phyloP scores from a whole-genome alignment of 2,797 vertebrate genomes.

The Sebastes goodei region DNA sequence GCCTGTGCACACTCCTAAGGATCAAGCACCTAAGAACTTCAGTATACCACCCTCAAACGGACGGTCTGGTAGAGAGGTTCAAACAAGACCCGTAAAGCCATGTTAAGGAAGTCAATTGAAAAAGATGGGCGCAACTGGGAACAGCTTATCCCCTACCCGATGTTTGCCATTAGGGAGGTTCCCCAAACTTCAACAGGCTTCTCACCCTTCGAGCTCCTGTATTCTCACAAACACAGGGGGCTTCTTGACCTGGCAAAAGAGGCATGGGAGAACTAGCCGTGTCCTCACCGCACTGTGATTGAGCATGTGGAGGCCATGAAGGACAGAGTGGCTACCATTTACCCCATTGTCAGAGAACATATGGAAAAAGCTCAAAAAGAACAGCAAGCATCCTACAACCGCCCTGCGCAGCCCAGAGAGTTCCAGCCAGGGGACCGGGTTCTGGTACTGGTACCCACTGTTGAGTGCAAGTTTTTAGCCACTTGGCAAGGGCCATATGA shows the following conservation, averaged over 20 bases:
- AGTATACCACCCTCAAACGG: background rate
- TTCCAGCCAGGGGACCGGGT: background rate
- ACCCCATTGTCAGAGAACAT: background rate
- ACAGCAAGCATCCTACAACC: background rate
- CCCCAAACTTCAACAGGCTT: background rate
- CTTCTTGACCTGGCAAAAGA: background rate
- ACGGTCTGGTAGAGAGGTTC: background rate
- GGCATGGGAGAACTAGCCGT: background rate
- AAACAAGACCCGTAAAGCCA: background rate
- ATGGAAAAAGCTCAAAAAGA: background rate
- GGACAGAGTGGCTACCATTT: background rate
- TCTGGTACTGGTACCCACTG: background rate
- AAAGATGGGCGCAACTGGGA: background rate
- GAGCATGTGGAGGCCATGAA: background rate
- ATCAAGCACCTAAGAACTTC: background rate
- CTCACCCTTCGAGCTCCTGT: background rate
- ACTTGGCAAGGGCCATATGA: slow-evolving; percentile 20
- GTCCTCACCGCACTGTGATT: background rate
- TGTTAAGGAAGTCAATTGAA: background rate
- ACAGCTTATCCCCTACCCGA: background rate
- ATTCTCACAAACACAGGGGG: background rate
- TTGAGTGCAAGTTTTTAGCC: background rate
- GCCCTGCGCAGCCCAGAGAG: background rate
- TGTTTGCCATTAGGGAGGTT: background rate
- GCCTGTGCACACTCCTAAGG: background rate